A percentile compares a stretch with the other conserved stretches of the same genome.
Conservation (phyloP, 2,113 vertebrate genomes). For the Tor tambroides region DNA sequence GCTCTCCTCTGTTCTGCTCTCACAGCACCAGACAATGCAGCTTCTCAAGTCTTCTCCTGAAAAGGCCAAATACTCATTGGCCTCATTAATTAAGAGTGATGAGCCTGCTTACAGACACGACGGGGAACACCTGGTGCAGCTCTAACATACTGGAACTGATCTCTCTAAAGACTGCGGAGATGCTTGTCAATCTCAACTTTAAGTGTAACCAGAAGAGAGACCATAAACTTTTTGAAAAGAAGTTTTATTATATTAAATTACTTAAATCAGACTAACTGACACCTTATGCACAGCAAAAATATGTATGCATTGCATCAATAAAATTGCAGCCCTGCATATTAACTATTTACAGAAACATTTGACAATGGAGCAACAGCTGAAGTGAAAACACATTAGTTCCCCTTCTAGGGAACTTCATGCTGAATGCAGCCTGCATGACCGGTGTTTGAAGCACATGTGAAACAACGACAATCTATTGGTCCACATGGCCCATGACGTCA, state of each 20-base stretch:
- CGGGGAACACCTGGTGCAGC: neutral
- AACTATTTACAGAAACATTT: neutral
- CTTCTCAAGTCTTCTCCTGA: neutral
- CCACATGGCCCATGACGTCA: too few relatives aligned
- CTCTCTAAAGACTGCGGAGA: neutral
- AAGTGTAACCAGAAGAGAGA: neutral
- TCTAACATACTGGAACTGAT: neutral
- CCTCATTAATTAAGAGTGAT: slow-evolving; percentile 12
- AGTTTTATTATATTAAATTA: neutral
- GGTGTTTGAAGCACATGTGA: too few relatives aligned
- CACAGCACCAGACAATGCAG: neutral
- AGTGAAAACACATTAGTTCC: too few relatives aligned
- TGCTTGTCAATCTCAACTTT: neutral
- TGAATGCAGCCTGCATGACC: too few relatives aligned
- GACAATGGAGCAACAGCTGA: too few relatives aligned
- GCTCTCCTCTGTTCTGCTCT: neutral
- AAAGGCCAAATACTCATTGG: slow-evolving; percentile 1
- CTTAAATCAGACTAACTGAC: neutral
- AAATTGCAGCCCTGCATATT: neutral
- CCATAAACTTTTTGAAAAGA: neutral
- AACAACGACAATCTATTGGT: too few relatives aligned
- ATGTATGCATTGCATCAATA: neutral
- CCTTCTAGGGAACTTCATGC: too few relatives aligned
- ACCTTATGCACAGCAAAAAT: neutral
- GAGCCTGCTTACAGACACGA: neutral